A percentile compares a stretch with the other conserved stretches of the same genome.
phyloP scores from a whole-genome alignment of 2,888 invertebrate species.

The Harpalus rufipes region DNA sequence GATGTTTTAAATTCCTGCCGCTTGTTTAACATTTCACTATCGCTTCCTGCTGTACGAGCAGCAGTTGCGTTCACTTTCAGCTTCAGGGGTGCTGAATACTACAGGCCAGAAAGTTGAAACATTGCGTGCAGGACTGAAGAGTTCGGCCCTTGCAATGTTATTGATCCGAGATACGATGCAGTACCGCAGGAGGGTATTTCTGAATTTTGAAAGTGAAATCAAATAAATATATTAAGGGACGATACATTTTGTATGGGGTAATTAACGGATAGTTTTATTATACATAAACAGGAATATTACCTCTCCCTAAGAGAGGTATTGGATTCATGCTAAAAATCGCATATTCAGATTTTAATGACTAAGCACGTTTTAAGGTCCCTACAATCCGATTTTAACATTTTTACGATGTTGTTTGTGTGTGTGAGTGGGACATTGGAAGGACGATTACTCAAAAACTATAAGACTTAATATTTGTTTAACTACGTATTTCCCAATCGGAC shows the following conservation, averaged over 20 bases:
- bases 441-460: too few species aligned
- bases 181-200: conserved; percentile 4
- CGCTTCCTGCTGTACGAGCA: not conserved
- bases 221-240: not conserved
- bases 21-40: not conserved
- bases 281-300: too few species aligned
- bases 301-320: too few species aligned
- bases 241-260: not conserved
- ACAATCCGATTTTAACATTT: too few species aligned
- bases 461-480: too few species aligned
- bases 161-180: conserved; percentile 41
- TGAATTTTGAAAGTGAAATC: not conserved
- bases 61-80: not conserved
- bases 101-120: not conserved
- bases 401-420: too few species aligned
- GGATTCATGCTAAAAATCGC: too few species aligned
- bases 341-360: too few species aligned
- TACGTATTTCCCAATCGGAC: too few species aligned
- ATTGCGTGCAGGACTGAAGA: not conserved
- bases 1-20: not conserved
- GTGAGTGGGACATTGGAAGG: too few species aligned
- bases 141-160: conserved; percentile 29
- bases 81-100: not conserved
- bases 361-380: too few species aligned
- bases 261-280: not conserved